A percentile compares a stretch with the other conserved stretches of the same genome.
These are phyloP conservation scores for Drosophila anomelani DNA, from an alignment of 2,888 invertebrate species.

Conservation along the genomic window DNA sequence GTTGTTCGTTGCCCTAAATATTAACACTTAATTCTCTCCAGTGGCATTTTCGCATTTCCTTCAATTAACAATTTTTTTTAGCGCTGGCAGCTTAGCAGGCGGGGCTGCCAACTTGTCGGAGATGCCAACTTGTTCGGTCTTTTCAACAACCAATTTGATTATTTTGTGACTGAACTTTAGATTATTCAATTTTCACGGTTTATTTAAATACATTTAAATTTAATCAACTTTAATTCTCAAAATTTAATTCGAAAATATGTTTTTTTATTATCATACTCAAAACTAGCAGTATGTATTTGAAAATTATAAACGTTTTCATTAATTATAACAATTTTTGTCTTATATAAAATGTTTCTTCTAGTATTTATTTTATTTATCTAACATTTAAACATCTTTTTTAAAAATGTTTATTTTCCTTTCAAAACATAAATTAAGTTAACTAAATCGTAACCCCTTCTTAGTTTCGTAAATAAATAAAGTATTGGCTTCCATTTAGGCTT, in stretches of 20 bases:
- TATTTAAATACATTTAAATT: neutral
- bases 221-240: neutral
- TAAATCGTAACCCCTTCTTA: neutral
- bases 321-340: neutral
- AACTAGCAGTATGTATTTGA: too few species aligned
- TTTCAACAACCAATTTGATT: neutral
- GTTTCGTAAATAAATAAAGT: neutral
- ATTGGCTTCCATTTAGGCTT: neutral
- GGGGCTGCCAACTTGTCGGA: conserved; percentile 38
- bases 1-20: conserved; percentile 9
- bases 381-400: neutral
- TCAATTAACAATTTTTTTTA: conserved; percentile 35
- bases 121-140: conserved; percentile 39
- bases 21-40: conserved; percentile 39
- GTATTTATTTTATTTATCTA: neutral
- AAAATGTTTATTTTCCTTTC: neutral
- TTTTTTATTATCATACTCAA: too few species aligned
- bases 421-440: neutral
- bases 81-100: conserved; percentile 11
- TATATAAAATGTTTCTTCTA: neutral
- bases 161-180: neutral
- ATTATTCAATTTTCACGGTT: neutral
- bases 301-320: too few species aligned
- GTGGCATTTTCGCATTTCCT: conserved; percentile 63
- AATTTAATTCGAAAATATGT: neutral